phyloP scores from a whole-genome alignment of 1,140 invertebrate genomes.

The Arctopsyche grandis region DNA sequence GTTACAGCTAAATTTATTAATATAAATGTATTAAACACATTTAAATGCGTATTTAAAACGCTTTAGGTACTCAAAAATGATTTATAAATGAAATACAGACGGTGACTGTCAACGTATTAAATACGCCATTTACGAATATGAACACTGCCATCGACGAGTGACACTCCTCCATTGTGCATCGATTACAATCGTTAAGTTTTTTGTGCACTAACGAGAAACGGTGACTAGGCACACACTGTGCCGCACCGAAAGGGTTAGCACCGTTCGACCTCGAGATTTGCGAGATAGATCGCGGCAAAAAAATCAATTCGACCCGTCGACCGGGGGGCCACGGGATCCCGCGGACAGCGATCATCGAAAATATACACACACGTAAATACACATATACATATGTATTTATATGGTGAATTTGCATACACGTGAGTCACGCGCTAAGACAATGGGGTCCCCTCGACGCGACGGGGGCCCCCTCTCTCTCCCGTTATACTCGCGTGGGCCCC shows the following conservation, averaged over 20 bases:
- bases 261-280: not conserved
- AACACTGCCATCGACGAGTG: not conserved
- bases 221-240: not conserved
- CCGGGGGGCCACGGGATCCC: no score
- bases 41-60: no score
- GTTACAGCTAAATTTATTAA: no score
- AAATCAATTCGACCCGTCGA: not conserved
- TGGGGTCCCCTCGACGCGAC: not conserved
- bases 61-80: no score
- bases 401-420: not conserved
- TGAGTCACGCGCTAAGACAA: constrained; percentile 11
- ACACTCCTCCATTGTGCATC: not conserved
- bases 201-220: not conserved
- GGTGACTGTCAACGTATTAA: not conserved
- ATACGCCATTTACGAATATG: not conserved
- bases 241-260: not conserved
- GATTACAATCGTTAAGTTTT: not conserved
- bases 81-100: no score
- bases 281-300: not conserved
- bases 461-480: no score
- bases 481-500: not conserved
- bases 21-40: no score
- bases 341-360: not conserved
- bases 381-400: not conserved
- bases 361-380: not conserved